Percentiles rank a stretch among this genome's conserved stretches.
phyloP scores from a whole-genome alignment of 2,888 invertebrate genomes.

The Flexamia atlantica region DNA sequence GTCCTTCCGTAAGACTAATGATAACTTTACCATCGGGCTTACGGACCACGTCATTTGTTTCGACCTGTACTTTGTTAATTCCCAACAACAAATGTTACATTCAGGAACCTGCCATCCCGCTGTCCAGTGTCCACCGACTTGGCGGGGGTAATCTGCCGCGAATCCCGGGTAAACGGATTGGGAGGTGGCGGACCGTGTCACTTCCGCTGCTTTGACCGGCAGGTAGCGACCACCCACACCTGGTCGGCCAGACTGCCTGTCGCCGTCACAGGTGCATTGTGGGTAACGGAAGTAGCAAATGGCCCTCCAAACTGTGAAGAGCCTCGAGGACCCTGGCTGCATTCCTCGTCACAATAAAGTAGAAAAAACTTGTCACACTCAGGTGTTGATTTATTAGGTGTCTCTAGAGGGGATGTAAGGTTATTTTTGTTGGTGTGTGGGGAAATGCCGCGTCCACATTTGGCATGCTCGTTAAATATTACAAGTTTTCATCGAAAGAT shows the following conservation, averaged over 20 bases:
- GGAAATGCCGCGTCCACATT: too few relatives aligned
- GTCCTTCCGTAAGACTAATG: too few relatives aligned
- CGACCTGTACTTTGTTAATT: too few relatives aligned
- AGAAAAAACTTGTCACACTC: background rate
- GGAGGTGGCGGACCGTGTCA: constrained; percentile 23
- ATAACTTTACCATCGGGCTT: too few relatives aligned
- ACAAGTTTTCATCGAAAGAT: too few relatives aligned
- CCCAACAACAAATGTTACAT: too few relatives aligned
- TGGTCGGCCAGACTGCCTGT: constrained; percentile 11
- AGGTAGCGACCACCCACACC: constrained; percentile 24
- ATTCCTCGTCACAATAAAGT: background rate
- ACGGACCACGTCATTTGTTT: too few relatives aligned
- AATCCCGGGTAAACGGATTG: constrained; percentile 25
- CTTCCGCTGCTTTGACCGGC: constrained; percentile 26
- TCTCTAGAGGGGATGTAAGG: too few relatives aligned
- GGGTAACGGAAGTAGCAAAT: constrained; percentile 28
- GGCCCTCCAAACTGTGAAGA: constrained; percentile 12
- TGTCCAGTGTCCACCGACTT: background rate
- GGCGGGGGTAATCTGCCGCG: constrained; percentile 13
- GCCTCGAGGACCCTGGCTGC: constrained; percentile 1
- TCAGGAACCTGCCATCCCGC: too few relatives aligned
- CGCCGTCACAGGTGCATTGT: constrained; percentile 33
- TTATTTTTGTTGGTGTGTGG: too few relatives aligned
- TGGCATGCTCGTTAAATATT: too few relatives aligned
- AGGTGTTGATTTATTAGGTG: constrained; percentile 30